Conservation (phyloP, 2,888 invertebrate genomes). For the Chirona hameri region DNA sequence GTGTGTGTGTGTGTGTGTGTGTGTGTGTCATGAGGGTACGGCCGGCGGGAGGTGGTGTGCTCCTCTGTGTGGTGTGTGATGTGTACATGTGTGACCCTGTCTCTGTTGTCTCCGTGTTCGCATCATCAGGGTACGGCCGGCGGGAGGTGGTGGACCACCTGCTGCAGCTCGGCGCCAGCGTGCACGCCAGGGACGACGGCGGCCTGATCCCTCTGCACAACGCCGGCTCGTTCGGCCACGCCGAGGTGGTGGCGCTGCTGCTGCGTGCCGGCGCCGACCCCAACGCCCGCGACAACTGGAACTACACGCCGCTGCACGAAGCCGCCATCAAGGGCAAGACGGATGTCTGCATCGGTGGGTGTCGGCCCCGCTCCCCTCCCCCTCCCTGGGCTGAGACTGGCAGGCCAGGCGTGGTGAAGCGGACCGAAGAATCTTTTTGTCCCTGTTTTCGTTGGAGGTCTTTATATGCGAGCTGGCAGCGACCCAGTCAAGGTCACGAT, state of each 20-base stretch:
- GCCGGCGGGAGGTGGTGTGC: slow-evolving; percentile 83
- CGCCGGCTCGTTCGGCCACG: slow-evolving; percentile 96
- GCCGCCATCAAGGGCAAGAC: slow-evolving; percentile 96
- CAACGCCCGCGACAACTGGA: slow-evolving; percentile 94
- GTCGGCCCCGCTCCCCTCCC: background rate
- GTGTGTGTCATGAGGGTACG: slow-evolving; percentile 82
- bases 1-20: no score
- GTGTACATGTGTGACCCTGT: no score
- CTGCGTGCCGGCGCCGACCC: slow-evolving; percentile 92
- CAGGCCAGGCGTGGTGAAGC: no score
- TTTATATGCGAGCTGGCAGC: no score
- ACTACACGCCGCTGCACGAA: slow-evolving; percentile 92
- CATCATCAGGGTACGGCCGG: slow-evolving; percentile 78
- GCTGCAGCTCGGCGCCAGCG: slow-evolving; percentile 83
- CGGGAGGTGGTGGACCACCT: slow-evolving; percentile 92
- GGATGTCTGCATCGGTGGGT: slow-evolving; percentile 85
- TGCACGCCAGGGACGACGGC: slow-evolving; percentile 93
- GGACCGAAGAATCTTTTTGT: no score
- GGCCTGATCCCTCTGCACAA: slow-evolving; percentile 92
- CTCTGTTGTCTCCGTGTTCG: no score
- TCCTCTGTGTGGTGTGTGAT: no score
- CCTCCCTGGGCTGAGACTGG: no score
- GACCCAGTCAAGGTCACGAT: no score
- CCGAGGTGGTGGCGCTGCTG: slow-evolving; percentile 86
- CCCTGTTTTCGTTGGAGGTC: no score